phyloP scores from a whole-genome alignment of 2,113 vertebrate species.

The Chionis minor region DNA sequence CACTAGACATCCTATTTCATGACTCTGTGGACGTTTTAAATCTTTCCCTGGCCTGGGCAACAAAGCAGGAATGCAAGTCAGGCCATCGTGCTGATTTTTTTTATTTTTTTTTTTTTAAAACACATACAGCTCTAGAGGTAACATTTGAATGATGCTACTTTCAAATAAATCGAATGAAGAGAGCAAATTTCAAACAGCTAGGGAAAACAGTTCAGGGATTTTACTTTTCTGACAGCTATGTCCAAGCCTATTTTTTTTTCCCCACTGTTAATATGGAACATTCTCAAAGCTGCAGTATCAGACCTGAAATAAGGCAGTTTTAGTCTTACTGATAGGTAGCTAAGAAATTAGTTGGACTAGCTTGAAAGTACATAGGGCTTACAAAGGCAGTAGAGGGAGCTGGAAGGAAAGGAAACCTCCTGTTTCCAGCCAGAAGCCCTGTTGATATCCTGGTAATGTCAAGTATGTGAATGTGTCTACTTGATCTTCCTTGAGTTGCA shows the following conservation, averaged over 20 bases:
- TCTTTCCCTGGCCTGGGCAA: not conserved
- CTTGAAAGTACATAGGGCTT: not conserved
- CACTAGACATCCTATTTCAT: not conserved
- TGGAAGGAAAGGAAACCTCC: not conserved
- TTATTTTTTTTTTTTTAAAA: not conserved
- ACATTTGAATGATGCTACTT: not conserved
- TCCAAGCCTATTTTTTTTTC: not conserved
- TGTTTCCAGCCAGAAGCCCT: not conserved
- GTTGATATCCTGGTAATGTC: not conserved
- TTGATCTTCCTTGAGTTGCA: not conserved
- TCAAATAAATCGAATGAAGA: not conserved
- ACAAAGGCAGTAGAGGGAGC: conserved; percentile 30
- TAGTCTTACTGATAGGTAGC: not conserved
- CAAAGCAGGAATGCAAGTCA: not conserved
- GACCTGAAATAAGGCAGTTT: not conserved
- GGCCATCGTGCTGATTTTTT: not conserved
- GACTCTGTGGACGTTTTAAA: not conserved
- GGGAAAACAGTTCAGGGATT: not conserved
- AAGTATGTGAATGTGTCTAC: not conserved
- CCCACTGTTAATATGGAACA: not conserved
- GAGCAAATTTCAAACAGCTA: not conserved
- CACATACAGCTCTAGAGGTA: not conserved
- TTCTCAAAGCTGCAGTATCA: not conserved
- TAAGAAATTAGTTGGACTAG: not conserved
- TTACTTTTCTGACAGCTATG: not conserved